Base-by-base conservation (phyloP, 2,888 invertebrate species). In the Diarsia brunnea region DNA sequence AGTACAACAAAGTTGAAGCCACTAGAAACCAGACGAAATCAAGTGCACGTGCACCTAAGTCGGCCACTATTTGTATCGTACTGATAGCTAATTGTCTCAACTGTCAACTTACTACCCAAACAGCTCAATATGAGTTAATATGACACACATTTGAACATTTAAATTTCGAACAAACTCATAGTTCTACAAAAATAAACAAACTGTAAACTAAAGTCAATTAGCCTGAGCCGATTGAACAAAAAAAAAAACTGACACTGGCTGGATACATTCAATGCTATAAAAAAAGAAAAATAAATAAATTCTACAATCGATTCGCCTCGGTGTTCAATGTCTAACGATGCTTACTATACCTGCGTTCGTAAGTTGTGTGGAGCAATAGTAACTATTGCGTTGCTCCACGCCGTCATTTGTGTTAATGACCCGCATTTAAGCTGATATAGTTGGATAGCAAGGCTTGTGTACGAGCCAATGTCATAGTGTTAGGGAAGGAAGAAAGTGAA, bases 361-460 rank as follows among this genome's bases (percentile, higher is more conserved):
- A 85, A 49, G 38, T 84, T 60, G 64, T 75, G 75, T 87, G 81
- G 80, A 84, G 86, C 84, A 87, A 87, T 86, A 58, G 69, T 68
- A 12, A 75, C 71, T 81, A 83, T 86, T 83, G 77, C 84, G 84
- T 89, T 90, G 86, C 88, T 77, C 79, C 85, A 90, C 88, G 88
- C 67, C 81, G 84, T 81, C 87, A 88, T 88, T 89, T 87, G 88
- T 90, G 92, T 88, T 92, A 92, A 91, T 92, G 92, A 92, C 92
- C 92, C 87, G 92, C 90, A 92, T 92, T 89, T 84, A 82, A 79
- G 58, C 76, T 83, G 82, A 87, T 89, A 84, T 84, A 84, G 82
- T 89, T 89, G 75, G 86, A 87, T 88, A 87, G 77, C 91, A 91
- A 91, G 91, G 90, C 84, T 87, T 78, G 73, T 89, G 84, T 89